Conservation (phyloP, 2,888 invertebrate genomes). For the Orgyia antiqua region DNA sequence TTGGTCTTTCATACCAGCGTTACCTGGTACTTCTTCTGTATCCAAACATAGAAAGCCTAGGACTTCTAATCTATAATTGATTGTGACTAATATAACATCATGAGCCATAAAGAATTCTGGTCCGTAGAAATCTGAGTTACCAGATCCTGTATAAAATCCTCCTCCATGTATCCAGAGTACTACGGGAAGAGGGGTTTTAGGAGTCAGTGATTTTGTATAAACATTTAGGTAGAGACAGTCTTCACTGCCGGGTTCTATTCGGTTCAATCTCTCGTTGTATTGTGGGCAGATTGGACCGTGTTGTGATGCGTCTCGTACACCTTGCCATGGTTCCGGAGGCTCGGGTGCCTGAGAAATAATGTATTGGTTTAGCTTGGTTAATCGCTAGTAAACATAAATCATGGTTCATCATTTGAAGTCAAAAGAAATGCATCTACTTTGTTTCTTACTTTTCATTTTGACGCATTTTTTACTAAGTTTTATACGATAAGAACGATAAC, state of each 20-base stretch:
- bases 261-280: constrained; percentile 65
- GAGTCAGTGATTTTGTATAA: constrained; percentile 62
- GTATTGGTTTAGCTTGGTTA: too few relatives aligned
- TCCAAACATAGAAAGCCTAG: constrained; percentile 68
- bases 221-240: constrained; percentile 85
- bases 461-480: too few relatives aligned
- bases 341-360: constrained; percentile 50
- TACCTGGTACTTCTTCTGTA: constrained; percentile 65
- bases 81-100: constrained; percentile 61
- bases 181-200: constrained; percentile 44
- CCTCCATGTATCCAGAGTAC: constrained; percentile 75
- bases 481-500: too few relatives aligned
- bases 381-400: too few relatives aligned
- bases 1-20: constrained; percentile 71
- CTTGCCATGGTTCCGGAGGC: constrained; percentile 57
- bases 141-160: constrained; percentile 69
- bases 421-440: too few relatives aligned
- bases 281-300: constrained; percentile 69
- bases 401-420: too few relatives aligned
- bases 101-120: constrained; percentile 68
- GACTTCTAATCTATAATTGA: constrained; percentile 70
- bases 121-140: constrained; percentile 67
- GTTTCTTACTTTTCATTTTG: too few relatives aligned
- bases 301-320: constrained; percentile 50
- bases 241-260: constrained; percentile 74